Percentiles rank a stretch among this genome's conserved stretches.
Evolutionary conservation across 2,797 vertebrate genomes (phyloP).

Genomic region (Spondyliosoma cantharus): DNA sequence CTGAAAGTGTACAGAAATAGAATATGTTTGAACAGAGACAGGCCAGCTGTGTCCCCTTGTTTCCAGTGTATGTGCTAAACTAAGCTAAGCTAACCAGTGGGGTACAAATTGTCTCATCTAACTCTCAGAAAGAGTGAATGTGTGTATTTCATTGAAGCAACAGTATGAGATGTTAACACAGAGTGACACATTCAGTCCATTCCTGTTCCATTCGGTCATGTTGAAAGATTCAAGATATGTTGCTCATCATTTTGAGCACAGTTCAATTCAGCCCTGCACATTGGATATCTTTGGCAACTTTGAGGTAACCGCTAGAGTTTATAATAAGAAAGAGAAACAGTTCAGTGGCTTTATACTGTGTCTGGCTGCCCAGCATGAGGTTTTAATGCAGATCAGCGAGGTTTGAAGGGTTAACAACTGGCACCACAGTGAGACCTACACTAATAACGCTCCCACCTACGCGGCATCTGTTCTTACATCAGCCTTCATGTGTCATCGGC

Average conservation of each 20-base stretch:
- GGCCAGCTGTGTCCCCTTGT: background rate
- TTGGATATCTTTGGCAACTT: background rate
- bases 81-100: background rate
- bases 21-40: background rate
- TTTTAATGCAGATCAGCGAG: background rate
- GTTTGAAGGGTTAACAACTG: slow-evolving; percentile 4
- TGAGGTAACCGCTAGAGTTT: background rate
- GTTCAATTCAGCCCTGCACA: background rate
- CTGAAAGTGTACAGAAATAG: background rate
- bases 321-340: background rate
- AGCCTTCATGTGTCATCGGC: slow-evolving; percentile 5
- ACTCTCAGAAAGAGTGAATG: background rate
- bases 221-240: background rate
- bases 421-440: background rate
- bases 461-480: slow-evolving; percentile 1
- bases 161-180: background rate
- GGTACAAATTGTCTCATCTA: background rate
- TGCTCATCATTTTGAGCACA: background rate
- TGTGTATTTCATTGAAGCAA: background rate
- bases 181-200: background rate
- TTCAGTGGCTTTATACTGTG: background rate
- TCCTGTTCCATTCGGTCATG: background rate
- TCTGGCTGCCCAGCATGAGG: background rate
- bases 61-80: background rate
- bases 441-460: slow-evolving; percentile 16